Base-by-base conservation (phyloP, 2,797 vertebrate species). In the Channa striata region DNA sequence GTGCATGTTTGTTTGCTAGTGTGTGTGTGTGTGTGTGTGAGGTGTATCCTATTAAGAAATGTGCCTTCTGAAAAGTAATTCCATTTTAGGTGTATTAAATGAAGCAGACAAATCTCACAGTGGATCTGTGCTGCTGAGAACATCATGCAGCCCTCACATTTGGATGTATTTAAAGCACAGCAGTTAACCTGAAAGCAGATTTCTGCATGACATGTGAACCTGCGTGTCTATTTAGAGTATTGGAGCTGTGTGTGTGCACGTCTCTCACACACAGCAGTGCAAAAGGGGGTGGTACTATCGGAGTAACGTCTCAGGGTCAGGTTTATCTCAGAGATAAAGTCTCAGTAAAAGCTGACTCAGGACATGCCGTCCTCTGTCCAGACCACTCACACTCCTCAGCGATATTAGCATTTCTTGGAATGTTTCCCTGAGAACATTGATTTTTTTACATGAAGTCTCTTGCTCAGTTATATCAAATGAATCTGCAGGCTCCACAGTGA, bases 251-350 rank as follows among this genome's bases (percentile, higher is more conserved):
- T 39, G 21, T 72, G 23, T 52, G 37, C 33, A 44, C 6, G 1
- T 62, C 51, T 52, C 6, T 9, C 17, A 23, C 59, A 21, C 42
- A 21, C 53, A 57, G 43, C n/a, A 60, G 30, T 53, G 57, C 44
- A 10, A 43, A 23, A 56, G 44, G 37, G 30, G 19, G 73, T 25
- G 4, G 8, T 25, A 39, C 51, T 80, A 80, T 88, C 81, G 63
- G 70, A 76, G 25, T 40, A 52, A 53, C 71, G 49, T 37, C 16
- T 40, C 65, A 81, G 54, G 42, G 50, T 81, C 70, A 77, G 12
- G 66, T 85, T 89, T 74, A 88, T 74, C 49, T 59, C 48, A 11
- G 37, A 42, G 69, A 88, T 88, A 81, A 92, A 84, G 54, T 68
- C 39, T 14, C 53, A 62, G 51, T 60, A 68, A 36, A 59, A 68